Evolutionary conservation across 2,888 invertebrate genomes (phyloP).

Genomic region (Spodoptera exigua): DNA sequence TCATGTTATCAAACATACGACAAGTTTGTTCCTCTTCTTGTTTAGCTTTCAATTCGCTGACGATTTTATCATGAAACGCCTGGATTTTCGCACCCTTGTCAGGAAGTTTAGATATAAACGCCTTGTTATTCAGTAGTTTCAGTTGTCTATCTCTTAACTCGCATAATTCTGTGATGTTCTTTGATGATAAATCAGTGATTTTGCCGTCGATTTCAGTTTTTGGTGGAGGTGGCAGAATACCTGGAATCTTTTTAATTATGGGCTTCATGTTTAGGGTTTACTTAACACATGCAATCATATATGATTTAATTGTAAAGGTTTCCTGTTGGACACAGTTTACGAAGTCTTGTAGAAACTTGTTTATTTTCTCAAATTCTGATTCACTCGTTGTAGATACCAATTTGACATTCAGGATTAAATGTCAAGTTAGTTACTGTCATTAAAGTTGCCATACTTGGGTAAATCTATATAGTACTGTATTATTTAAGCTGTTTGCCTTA

Average conservation of each 20-base stretch:
- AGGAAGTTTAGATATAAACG: constrained; percentile 86
- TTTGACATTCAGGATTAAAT: too few species aligned
- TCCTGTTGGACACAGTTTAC: too few species aligned
- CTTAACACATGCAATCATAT: constrained; percentile 8
- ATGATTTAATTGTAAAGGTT: not conserved
- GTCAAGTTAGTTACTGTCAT: too few species aligned
- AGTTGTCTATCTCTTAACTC: constrained; percentile 89
- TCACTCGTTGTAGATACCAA: too few species aligned
- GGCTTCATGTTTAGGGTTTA: constrained; percentile 75
- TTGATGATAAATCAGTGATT: constrained; percentile 83
- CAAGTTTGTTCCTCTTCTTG: constrained; percentile 87
- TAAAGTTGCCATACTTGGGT: too few species aligned
- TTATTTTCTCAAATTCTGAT: too few species aligned
- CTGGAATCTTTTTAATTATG: constrained; percentile 84
- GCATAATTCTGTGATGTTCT: constrained; percentile 82
- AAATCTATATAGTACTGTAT: too few species aligned
- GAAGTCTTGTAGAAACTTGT: too few species aligned
- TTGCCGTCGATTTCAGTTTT: constrained; percentile 88
- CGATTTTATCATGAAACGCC: constrained; percentile 82
- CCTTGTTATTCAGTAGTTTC: constrained; percentile 87
- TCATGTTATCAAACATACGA: constrained; percentile 84
- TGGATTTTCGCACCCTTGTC: constrained; percentile 90
- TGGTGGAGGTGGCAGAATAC: constrained; percentile 77
- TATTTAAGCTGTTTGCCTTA: too few species aligned
- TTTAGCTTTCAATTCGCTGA: constrained; percentile 81